A percentile compares a stretch with the other conserved stretches of the same genome.
Evolutionary conservation across 1,140 invertebrate species (phyloP).

Genomic region (Brachionus calyciflorus): DNA sequence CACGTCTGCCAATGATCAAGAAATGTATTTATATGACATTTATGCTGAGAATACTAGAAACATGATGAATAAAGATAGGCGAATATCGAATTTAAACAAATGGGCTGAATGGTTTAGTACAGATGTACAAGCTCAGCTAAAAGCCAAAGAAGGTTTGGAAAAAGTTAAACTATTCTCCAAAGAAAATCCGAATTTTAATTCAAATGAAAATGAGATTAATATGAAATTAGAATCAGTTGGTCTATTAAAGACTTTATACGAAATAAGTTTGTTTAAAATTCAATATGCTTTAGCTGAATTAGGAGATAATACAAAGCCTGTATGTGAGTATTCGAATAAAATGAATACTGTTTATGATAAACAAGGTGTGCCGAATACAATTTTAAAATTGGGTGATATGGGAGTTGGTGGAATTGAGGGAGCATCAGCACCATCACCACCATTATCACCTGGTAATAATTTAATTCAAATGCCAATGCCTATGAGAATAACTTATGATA

Average conservation of each 20-base stretch:
- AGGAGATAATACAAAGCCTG: background rate
- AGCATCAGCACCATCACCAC: conserved; percentile 3
- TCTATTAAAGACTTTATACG: conserved; percentile 6
- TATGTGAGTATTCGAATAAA: background rate
- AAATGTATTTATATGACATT: conserved; percentile 37
- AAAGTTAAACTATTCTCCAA: conserved; percentile 25
- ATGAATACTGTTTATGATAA: conserved; percentile 4
- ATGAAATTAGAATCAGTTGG: conserved; percentile 17
- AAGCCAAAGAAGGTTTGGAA: background rate
- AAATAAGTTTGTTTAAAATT: conserved; percentile 24
- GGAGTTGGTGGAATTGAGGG: background rate
- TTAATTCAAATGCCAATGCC: background rate
- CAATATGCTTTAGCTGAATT: background rate
- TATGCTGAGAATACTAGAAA: conserved; percentile 42
- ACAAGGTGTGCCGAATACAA: background rate
- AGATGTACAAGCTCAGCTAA: background rate
- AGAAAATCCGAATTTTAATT: conserved; percentile 32
- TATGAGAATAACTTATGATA: background rate
- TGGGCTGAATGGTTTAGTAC: background rate
- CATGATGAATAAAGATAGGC: conserved; percentile 46
- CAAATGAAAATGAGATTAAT: background rate
- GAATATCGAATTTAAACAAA: conserved; percentile 14
- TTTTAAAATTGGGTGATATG: background rate
- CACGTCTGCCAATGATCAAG: background rate
- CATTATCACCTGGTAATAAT: conserved; percentile 8